Base-by-base conservation (phyloP, 2,797 vertebrate species). In the Naso thynnoides region DNA sequence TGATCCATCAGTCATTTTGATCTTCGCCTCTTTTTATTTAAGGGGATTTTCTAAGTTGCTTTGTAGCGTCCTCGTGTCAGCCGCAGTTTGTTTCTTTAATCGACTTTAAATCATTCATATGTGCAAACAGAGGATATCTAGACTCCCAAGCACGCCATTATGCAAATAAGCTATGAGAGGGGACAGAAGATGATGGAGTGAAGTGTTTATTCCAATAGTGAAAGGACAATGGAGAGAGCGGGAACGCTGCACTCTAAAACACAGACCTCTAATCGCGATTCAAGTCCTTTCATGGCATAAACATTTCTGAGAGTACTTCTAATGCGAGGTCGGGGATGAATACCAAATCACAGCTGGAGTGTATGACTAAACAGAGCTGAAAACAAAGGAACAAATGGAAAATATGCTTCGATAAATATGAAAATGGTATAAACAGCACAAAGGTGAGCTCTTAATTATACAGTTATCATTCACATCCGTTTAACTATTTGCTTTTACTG, bases 151-250 rank as follows among this genome's bases (percentile, higher is more conserved):
- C 33, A n/a, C 19, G 57, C 31, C 38, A 56, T 84, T 79, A 79
- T 68, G 76, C 3, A 73, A 68, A 82, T 42, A 8, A 74, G 31
- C 45, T 8, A 14, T 41, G 36, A 67, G 65, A 6, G 41, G 9
- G 33, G 33, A 47, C 49, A 39, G 80, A 62, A 2, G 52, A 41
- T 15, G 61, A 71, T 63, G 10, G n/a, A 62, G n/a, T 54, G 54
- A 74, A 88, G 60, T 78, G 81, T 81, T 85, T 75, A 74, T 76
- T 70, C 73, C 55, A 27, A 8, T 18, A 49, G 54, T 71, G 67
- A 72, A 61, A 65, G 73, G 45, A 74, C 18, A 10, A 56, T 24
- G 6, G 10, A 21, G 48, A 53, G 50, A 69, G 56, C 24, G 24
- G 23, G 44, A 70, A 29, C 6, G 0, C 26, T 39, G 39, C 14